Base-by-base conservation (phyloP, 2,888 invertebrate species). In the Platerodrilus igneus region DNA sequence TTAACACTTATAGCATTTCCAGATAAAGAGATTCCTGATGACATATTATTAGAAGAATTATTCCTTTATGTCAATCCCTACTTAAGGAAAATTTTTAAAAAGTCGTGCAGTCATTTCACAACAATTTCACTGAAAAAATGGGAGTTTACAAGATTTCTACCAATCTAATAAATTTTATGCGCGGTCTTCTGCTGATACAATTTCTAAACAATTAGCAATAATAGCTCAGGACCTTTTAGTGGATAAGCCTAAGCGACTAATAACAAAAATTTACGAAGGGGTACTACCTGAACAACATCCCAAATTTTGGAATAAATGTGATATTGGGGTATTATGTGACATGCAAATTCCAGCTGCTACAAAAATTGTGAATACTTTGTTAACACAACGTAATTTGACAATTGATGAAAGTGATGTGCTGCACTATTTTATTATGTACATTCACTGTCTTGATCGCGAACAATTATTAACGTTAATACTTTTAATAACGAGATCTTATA, bases 401-500 rank as follows among this genome's bases (percentile, higher is more conserved):
- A 29, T 18, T 16, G 29, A 29, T 3, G 15, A 29, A 18, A 16
- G 18, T n/a, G 18, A 17, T 18, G 15, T 16, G 18, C 11, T 29
- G 11, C 29, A 29, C 10, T 29, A 10, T 15, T 16, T 29, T 4
- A 19, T 18, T n/a, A 29, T 29, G 18, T 17, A 29, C 9, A 29
- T 29, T 4, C 2, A 11, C 16, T 16, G 29, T 17, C 18, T 29
- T 17, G 15, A 15, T 10, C 11, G 18, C 10, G 18, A 29, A 4
- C 8, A 29, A 3, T 2, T 29, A 18, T 9, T 17, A 9, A 17
- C 16, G n/a, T 29, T 29, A 18, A 19, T 29, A 4, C 18, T 29
- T 29, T 16, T 29, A 17, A 10, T 29, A 5, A 29, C 29, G 4
- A 19, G 18, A 18, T 29, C 29, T 4, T 29, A 29, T 11, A 17